A percentile compares a stretch with the other conserved stretches of the same genome.
Conservation (phyloP, 2,797 vertebrate genomes). For the Prunella strophiata region DNA sequence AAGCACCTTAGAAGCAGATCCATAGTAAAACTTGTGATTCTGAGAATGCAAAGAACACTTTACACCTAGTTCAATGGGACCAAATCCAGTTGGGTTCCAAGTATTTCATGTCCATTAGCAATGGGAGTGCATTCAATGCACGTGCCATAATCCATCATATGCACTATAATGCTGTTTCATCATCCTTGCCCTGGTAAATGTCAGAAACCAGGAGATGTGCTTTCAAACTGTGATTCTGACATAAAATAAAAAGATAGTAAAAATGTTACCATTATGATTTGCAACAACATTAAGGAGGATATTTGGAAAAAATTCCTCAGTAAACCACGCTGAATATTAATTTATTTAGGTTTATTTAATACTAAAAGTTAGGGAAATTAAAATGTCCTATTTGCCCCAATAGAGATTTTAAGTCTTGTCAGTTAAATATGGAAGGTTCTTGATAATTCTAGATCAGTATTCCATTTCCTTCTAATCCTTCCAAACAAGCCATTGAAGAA, state of each 20-base stretch:
- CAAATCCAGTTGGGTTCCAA: fast-evolving
- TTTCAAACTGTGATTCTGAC: not conserved
- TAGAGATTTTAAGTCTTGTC: not conserved
- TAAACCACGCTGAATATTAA: not conserved
- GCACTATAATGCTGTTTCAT: not conserved
- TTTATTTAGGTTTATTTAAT: conserved; percentile 46
- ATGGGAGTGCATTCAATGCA: fast-evolving
- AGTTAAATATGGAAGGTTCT: not conserved
- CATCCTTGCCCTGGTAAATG: not conserved
- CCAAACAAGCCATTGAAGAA: not conserved
- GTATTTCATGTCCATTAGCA: not conserved
- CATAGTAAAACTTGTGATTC: not conserved
- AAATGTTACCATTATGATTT: not conserved
- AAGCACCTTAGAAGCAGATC: not conserved
- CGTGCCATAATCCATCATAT: fast-evolving
- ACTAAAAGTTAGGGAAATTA: not conserved
- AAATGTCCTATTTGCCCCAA: not conserved
- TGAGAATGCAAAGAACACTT: not conserved
- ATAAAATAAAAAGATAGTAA: not conserved
- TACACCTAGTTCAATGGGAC: not conserved
- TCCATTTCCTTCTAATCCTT: not conserved
- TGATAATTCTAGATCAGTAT: not conserved
- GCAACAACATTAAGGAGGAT: not conserved
- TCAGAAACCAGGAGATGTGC: not conserved
- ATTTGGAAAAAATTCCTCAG: not conserved